phyloP scores from a whole-genome alignment of 1,140 invertebrate genomes.

The Melanaphis sacchari region DNA sequence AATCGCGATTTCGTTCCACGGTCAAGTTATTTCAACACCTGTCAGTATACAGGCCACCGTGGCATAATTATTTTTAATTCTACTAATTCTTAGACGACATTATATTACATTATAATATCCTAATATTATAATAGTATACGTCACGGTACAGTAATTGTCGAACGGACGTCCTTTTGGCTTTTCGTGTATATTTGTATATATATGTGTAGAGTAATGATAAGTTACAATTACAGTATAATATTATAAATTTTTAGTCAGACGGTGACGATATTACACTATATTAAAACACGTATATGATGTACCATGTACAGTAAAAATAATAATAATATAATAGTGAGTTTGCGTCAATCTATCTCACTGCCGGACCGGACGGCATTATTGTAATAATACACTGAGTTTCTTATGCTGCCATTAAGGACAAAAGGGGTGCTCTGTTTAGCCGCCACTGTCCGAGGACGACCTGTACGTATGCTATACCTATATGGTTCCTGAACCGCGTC shows the following conservation, averaged over 20 bases:
- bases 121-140: neutral
- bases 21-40: slow-evolving; percentile 26
- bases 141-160: slow-evolving; percentile 20
- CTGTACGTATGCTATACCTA: slow-evolving; percentile 22
- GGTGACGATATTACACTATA: neutral
- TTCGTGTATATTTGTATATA: neutral
- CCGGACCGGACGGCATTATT: slow-evolving; percentile 5
- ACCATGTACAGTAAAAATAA: neutral
- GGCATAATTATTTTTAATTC: neutral
- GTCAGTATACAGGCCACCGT: neutral
- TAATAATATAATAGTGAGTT: slow-evolving; percentile 5
- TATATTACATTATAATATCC: slow-evolving; percentile 17
- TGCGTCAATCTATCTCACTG: slow-evolving; percentile 34
- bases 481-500: slow-evolving; percentile 45
- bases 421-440: neutral
- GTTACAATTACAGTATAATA: neutral
- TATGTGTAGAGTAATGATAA: neutral
- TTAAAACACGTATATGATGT: too few relatives aligned
- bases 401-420: slow-evolving; percentile 24
- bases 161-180: slow-evolving; percentile 51
- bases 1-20: slow-evolving; percentile 13
- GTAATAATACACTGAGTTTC: slow-evolving; percentile 10
- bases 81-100: neutral
- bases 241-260: neutral
- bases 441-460: neutral